phyloP scores from a whole-genome alignment of 2,797 vertebrate genomes.

The Macropus fuliginosus region DNA sequence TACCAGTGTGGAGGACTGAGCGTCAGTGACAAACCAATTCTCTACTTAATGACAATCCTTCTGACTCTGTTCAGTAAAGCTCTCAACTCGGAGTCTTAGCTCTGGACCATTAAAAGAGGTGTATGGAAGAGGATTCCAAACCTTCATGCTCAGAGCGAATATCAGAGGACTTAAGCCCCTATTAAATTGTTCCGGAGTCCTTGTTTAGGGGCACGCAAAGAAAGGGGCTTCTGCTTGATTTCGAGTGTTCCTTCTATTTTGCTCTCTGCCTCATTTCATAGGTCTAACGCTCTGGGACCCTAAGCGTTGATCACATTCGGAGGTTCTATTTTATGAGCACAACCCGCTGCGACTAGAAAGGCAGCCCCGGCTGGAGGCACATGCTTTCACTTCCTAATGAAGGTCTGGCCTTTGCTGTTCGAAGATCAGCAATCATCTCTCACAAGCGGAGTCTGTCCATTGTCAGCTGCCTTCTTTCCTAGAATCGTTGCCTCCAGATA shows the following conservation, averaged over 20 bases:
- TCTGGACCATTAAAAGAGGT: neutral
- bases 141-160: neutral
- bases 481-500: neutral
- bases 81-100: neutral
- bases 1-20: neutral
- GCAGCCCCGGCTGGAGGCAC: neutral
- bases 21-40: neutral
- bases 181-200: neutral
- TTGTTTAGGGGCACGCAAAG: neutral
- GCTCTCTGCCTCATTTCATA: neutral
- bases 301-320: neutral
- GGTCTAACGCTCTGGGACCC: neutral
- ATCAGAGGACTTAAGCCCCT: neutral
- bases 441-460: neutral
- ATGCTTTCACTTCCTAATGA: neutral
- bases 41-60: neutral
- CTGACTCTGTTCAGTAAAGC: neutral
- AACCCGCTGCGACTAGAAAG: neutral
- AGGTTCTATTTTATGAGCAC: neutral
- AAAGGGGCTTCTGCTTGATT: neutral
- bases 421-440: neutral
- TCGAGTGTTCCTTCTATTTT: neutral
- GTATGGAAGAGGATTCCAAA: neutral
- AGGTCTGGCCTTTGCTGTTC: neutral
- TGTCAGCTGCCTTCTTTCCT: neutral